Evolutionary conservation across 2,113 vertebrate genomes (phyloP), one percentile per base, ranked within the genome.

Genomic region (Phocoena sinus): DNA sequence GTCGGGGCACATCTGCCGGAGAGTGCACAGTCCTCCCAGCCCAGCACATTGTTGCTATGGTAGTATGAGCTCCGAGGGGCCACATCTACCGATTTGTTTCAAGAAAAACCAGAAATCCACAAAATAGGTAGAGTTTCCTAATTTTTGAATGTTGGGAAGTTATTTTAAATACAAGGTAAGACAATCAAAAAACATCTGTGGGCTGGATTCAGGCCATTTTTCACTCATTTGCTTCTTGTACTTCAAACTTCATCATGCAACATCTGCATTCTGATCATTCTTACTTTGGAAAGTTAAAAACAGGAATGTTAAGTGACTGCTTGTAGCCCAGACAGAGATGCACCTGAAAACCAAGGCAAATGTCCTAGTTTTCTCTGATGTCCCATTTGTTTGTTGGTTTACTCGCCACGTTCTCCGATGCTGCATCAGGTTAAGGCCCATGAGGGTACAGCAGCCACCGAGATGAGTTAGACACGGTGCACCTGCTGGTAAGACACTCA

Each of bases 131-230:
- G 33, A 81, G 25, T 56, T 76, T 41, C 62, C n/a, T 70, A 44
- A 21, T 31, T 70, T 81, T 70, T 90, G 63, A 95, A 76, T 68
- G 67, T n/a, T 47, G 13, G 9, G 62, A 68, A 86, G 33, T 62
- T 68, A n/a, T 53, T 62, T 87, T 89, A 79, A 74, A 44, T 20
- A 31, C 1, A 38, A 74, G n/a, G 15, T 60, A 36, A 65, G 28
- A 53, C 53, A 36, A 50, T 20, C 25, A 8, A n/a, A 38, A 81
- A 56, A 73, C 38, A 10, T 65, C 47, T n/a, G 26, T 23, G 58
- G 26, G 47, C 7, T 80, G 65, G 38, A 88, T 44, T 58, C 41
- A 38, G n/a, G 33, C 28, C 33, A 14, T 33, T 81, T 18, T 12
- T 80, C 58, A 53, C 65, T 25, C 3, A 25, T 74, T 74, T 74